Percentiles rank a stretch among this genome's conserved stretches.
Evolutionary conservation across 92 coral and sea anemone species (phyloP).

Genomic region (Virgularia gustaviana): DNA sequence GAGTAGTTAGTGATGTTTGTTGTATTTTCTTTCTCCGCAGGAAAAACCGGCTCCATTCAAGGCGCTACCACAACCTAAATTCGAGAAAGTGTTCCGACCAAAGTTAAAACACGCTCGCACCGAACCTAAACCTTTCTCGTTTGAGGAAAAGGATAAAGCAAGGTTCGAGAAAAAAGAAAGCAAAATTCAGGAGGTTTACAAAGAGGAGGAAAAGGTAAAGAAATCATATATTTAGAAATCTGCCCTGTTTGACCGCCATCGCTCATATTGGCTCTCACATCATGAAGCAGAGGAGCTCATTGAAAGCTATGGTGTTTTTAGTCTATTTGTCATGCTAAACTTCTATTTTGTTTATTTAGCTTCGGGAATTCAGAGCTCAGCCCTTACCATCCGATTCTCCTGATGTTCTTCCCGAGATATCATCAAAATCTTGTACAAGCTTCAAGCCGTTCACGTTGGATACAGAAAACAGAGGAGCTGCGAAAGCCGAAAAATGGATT

Average conservation of each 20-base stretch:
- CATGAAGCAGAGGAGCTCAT: no score
- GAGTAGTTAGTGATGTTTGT: not conserved
- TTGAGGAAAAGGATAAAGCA: slow-evolving; percentile 75
- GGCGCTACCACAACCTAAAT: slow-evolving; percentile 90
- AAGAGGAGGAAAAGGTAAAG: slow-evolving; percentile 85
- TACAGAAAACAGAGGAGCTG: slow-evolving; percentile 85
- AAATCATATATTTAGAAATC: no score
- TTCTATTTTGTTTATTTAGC: slow-evolving; percentile 55
- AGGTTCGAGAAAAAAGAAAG: slow-evolving; percentile 63
- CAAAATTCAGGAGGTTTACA: slow-evolving; percentile 62
- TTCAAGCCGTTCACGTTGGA: slow-evolving; percentile 75
- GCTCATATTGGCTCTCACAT: no score
- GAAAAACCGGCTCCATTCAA: slow-evolving; percentile 58
- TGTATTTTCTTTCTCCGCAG: slow-evolving; percentile 28
- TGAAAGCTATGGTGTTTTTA: no score
- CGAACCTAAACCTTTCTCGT: slow-evolving; percentile 72
- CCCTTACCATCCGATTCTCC: slow-evolving; percentile 82
- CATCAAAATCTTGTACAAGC: slow-evolving; percentile 61
- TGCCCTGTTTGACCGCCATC: no score
- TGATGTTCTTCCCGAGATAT: slow-evolving; percentile 53
- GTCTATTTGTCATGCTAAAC: not conserved
- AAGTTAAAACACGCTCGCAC: slow-evolving; percentile 68
- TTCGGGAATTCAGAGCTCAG: slow-evolving; percentile 83
- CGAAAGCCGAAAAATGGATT: slow-evolving; percentile 89
- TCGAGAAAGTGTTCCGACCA: slow-evolving; percentile 72